A percentile compares a stretch with the other conserved stretches of the same genome.
These are phyloP conservation scores for Oenanthe melanoleuca DNA, from an alignment of 2,113 vertebrate genomes.

Conservation along the genomic window DNA sequence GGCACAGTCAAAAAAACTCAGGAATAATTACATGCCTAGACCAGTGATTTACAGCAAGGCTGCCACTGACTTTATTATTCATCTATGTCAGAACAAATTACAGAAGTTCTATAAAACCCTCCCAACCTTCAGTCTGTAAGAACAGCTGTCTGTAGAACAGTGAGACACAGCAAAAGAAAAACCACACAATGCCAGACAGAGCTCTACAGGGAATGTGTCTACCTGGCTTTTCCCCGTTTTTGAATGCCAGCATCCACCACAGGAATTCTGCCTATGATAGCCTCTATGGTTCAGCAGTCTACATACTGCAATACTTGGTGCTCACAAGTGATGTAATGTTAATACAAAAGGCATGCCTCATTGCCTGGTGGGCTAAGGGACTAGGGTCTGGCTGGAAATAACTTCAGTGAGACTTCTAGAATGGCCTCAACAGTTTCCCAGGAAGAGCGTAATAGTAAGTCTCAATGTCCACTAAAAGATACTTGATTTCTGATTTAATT, in stretches of 20 bases:
- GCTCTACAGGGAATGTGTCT: not conserved
- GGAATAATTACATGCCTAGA: not conserved
- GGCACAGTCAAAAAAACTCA: not conserved
- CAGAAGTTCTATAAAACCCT: not conserved
- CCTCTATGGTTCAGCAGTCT: not conserved
- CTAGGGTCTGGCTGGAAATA: not conserved
- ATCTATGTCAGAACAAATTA: not conserved
- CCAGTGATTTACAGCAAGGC: not conserved
- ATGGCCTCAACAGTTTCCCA: not conserved
- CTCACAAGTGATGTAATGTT: not conserved
- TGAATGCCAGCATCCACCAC: not conserved
- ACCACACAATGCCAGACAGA: not conserved
- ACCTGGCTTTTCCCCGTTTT: not conserved
- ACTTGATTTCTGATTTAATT: not conserved
- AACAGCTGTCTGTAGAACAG: not conserved
- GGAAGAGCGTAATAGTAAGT: not conserved
- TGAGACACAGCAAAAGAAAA: slow-evolving; percentile 4
- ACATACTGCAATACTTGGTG: not conserved
- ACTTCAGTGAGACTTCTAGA: not conserved
- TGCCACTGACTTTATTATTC: not conserved
- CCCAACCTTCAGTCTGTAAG: not conserved
- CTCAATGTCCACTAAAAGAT: not conserved
- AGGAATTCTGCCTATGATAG: not conserved
- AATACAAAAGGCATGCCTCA: not conserved
- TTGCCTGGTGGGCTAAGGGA: not conserved